Percentiles rank a stretch among this genome's conserved stretches.
Evolutionary conservation across 2,888 invertebrate species (phyloP).

Genomic region (Coremacera marginata): DNA sequence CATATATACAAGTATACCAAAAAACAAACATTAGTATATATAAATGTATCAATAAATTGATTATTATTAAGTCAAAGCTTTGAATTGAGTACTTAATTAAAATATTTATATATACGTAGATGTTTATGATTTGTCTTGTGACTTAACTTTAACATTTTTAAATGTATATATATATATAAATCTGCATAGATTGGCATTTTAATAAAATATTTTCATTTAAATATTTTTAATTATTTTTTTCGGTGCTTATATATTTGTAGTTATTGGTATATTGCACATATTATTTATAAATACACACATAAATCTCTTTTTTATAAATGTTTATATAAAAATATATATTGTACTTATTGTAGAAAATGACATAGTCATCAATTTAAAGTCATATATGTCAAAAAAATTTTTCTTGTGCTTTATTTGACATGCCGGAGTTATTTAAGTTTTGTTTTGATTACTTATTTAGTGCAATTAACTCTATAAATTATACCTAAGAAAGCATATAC

Average conservation of each 20-base stretch:
- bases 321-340: conserved; percentile 10
- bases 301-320: background rate
- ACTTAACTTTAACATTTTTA: no score
- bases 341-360: conserved; percentile 2
- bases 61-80: no score
- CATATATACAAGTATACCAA: no score
- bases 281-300: background rate
- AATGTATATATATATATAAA: background rate
- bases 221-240: background rate
- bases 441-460: background rate
- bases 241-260: no score
- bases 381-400: background rate
- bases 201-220: background rate
- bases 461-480: no score
- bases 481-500: no score
- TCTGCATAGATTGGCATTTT: background rate
- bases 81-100: no score
- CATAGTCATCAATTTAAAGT: background rate
- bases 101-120: no score
- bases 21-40: no score
- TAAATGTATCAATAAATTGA: no score
- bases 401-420: background rate
- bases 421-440: background rate
- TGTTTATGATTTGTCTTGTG: no score
- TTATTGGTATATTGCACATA: background rate